These are phyloP conservation scores for Pachydiplax longipennis DNA, from an alignment of 2,888 invertebrate species.

Conservation along the genomic window DNA sequence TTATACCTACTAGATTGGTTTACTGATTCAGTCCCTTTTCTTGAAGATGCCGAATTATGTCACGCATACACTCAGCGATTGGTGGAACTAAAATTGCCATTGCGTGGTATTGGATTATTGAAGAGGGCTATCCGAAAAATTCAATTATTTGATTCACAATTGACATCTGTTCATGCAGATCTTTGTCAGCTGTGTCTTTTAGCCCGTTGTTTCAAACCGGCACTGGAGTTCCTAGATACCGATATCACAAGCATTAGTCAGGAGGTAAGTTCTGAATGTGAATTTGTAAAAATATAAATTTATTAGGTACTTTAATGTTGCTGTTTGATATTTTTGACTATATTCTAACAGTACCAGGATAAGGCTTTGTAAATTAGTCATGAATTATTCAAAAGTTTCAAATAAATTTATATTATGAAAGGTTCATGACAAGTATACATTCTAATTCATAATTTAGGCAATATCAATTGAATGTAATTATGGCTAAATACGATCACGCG, in stretches of 20 bases:
- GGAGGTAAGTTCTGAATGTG: slow-evolving; percentile 66
- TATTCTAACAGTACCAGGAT: neutral
- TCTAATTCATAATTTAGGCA: too few species aligned
- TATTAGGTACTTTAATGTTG: neutral
- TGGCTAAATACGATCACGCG: too few species aligned
- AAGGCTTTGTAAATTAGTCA: too few species aligned
- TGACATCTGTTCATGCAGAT: slow-evolving; percentile 94
- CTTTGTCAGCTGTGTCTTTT: slow-evolving; percentile 90
- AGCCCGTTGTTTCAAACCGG: slow-evolving; percentile 91
- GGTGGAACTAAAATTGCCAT: slow-evolving; percentile 78
- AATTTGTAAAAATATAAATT: slow-evolving; percentile 28
- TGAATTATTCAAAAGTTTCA: too few species aligned
- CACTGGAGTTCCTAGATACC: slow-evolving; percentile 84
- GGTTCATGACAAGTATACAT: too few species aligned
- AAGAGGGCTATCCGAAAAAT: slow-evolving; percentile 87
- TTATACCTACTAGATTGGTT: neutral
- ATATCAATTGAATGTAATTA: too few species aligned
- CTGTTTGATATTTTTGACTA: neutral
- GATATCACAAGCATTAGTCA: slow-evolving; percentile 92
- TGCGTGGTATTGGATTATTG: slow-evolving; percentile 83
- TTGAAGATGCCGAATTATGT: slow-evolving; percentile 86
- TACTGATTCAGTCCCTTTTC: slow-evolving; percentile 46
- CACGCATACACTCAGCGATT: slow-evolving; percentile 82
- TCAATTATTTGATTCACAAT: slow-evolving; percentile 84
- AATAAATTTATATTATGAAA: too few species aligned